Conservation (phyloP, 2,113 vertebrate genomes). For the Desmodus rotundus region DNA sequence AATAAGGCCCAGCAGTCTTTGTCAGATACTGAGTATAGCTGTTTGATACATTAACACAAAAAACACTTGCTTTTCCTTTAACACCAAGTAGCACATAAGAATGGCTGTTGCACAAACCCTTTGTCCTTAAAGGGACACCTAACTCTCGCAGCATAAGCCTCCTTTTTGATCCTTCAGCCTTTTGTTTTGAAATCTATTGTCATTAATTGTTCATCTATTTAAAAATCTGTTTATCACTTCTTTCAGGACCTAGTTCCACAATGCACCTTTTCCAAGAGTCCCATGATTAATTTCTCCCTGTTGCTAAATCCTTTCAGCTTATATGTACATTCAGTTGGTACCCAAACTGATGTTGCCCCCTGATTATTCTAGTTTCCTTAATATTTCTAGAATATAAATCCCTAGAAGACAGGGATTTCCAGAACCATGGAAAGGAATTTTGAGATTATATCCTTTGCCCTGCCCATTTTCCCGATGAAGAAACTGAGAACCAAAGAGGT, state of each 20-base stretch:
- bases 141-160: background rate
- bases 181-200: constrained; percentile 36
- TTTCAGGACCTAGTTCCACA: constrained; percentile 33
- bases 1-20: background rate
- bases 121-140: background rate
- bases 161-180: background rate
- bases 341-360: background rate
- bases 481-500: background rate
- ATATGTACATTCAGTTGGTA: background rate
- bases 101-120: background rate
- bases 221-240: constrained; percentile 16
- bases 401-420: background rate
- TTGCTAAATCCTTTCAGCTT: background rate
- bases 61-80: constrained; percentile 17
- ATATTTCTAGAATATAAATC: constrained; percentile 25
- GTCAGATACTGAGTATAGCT: background rate
- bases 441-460: background rate
- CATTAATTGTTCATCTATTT: background rate
- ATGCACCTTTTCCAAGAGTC: background rate
- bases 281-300: background rate
- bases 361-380: constrained; percentile 34
- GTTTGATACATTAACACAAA: background rate
- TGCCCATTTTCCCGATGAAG: constrained; percentile 11
- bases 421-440: constrained; percentile 8
- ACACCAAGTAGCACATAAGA: constrained; percentile 24